Percentiles rank a stretch among this genome's conserved stretches.
Evolutionary conservation across 2,797 vertebrate species (phyloP).

Genomic region (Sciaenops ocellatus): DNA sequence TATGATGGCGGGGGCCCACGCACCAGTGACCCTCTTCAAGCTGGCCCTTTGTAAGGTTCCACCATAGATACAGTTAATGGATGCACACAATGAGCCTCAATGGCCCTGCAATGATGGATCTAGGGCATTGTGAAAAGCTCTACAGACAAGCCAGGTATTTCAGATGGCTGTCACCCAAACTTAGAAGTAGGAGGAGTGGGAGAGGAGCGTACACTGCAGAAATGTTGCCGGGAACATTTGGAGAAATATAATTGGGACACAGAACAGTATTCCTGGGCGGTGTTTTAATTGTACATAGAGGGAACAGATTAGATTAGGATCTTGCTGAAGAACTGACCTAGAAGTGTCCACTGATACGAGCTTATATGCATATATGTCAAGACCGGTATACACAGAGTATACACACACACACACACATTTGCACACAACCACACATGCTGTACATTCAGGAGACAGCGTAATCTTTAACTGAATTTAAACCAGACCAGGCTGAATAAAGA

Average conservation of each 20-base stretch:
- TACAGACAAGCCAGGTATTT: conserved; percentile 72
- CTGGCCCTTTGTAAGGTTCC: conserved; percentile 75
- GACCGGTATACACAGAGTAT: neutral
- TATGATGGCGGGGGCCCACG: conserved; percentile 76
- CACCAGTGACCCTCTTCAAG: conserved; percentile 79
- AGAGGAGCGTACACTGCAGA: conserved; percentile 37
- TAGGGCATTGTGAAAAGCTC: conserved; percentile 76
- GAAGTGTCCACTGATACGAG: conserved; percentile 58
- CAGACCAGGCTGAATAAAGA: neutral
- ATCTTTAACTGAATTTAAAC: neutral
- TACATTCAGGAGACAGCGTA: neutral
- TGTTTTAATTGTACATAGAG: conserved; percentile 74
- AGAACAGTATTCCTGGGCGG: conserved; percentile 47
- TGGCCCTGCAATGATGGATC: conserved; percentile 78
- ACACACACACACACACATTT: conserved; percentile 12
- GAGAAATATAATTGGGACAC: conserved; percentile 69
- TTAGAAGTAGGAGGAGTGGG: conserved; percentile 49
- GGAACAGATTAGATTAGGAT: conserved; percentile 65
- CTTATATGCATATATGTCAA: conserved; percentile 33
- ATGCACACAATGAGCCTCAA: conserved; percentile 76
- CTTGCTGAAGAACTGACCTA: conserved; percentile 57
- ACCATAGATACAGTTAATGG: conserved; percentile 80
- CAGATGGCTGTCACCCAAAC: conserved; percentile 64
- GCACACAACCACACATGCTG: conserved; percentile 7
- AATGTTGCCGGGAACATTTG: conserved; percentile 61